Percentiles rank a stretch among this genome's conserved stretches.
Evolutionary conservation across 2,888 invertebrate genomes (phyloP).

Genomic region (Pogonocherus hispidulus): DNA sequence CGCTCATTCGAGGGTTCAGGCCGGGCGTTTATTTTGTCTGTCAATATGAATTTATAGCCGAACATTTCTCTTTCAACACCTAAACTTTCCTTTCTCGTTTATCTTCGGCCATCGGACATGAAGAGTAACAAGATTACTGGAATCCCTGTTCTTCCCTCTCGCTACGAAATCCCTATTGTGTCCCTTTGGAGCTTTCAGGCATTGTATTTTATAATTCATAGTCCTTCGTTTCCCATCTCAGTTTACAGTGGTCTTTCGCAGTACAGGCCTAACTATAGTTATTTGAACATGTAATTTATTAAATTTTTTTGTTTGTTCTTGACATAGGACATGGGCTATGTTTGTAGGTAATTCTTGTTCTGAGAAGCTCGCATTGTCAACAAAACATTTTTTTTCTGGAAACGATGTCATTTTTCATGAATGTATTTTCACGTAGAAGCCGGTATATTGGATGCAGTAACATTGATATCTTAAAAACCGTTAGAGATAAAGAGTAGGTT

Average conservation of each 20-base stretch:
- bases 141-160: constrained; percentile 56
- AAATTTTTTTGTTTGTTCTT: constrained; percentile 28
- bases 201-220: constrained; percentile 61
- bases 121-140: constrained; percentile 59
- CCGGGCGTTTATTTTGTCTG: constrained; percentile 48
- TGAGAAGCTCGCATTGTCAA: too few relatives aligned
- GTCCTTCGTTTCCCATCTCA: constrained; percentile 37
- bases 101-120: constrained; percentile 60
- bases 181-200: constrained; percentile 44
- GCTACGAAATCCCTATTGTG: constrained; percentile 59
- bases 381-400: too few relatives aligned
- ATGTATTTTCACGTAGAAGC: too few relatives aligned
- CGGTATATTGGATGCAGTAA: too few relatives aligned
- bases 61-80: constrained; percentile 48
- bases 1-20: constrained; percentile 40
- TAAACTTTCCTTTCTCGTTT: constrained; percentile 54
- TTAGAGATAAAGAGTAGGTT: too few relatives aligned
- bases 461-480: too few relatives aligned
- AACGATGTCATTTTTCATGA: too few relatives aligned
- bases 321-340: constrained; percentile 13
- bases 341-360: constrained; percentile 22
- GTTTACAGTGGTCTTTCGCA: constrained; percentile 18
- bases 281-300: constrained; percentile 31
- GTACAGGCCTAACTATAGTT: constrained; percentile 28
- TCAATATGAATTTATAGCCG: constrained; percentile 51